A percentile compares a stretch with the other conserved stretches of the same genome.
These are phyloP conservation scores for Ceraclea dissimilis DNA, from an alignment of 2,888 invertebrate genomes.

Conservation along the genomic window DNA sequence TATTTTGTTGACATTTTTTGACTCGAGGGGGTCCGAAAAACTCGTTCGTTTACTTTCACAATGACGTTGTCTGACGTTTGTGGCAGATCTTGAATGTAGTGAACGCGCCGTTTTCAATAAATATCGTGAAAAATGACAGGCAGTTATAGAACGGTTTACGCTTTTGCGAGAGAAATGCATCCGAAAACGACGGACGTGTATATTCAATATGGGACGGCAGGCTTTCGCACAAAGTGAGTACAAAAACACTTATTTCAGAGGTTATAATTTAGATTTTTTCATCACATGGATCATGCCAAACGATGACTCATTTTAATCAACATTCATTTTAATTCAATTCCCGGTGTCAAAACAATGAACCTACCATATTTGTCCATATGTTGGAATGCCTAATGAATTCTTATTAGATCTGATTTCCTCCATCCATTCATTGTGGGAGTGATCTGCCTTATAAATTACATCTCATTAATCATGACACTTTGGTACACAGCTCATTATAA, in stretches of 20 bases:
- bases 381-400: slow-evolving; percentile 7
- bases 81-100: slow-evolving; percentile 17
- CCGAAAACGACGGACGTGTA: slow-evolving; percentile 58
- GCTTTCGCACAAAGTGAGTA: slow-evolving; percentile 73
- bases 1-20: slow-evolving; percentile 9
- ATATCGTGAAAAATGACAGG: slow-evolving; percentile 32
- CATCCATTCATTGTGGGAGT: neutral
- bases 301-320: slow-evolving; percentile 17
- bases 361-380: slow-evolving; percentile 15
- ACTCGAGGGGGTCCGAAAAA: slow-evolving; percentile 16
- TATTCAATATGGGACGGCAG: slow-evolving; percentile 79
- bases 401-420: slow-evolving; percentile 11
- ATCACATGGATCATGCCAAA: slow-evolving; percentile 11
- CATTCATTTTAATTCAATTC: slow-evolving; percentile 18
- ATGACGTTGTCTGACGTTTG: slow-evolving; percentile 24
- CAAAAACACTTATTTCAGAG: slow-evolving; percentile 15
- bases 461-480: neutral
- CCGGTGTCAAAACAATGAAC: slow-evolving; percentile 13
- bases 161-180: slow-evolving; percentile 72
- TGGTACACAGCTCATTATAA: neutral
- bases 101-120: slow-evolving; percentile 18
- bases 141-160: slow-evolving; percentile 61
- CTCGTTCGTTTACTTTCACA: slow-evolving; percentile 21
- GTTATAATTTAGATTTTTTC: slow-evolving; percentile 20
- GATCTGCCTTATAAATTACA: neutral